Conservation (phyloP, 2,888 invertebrate species). For the Apantesis nais region DNA sequence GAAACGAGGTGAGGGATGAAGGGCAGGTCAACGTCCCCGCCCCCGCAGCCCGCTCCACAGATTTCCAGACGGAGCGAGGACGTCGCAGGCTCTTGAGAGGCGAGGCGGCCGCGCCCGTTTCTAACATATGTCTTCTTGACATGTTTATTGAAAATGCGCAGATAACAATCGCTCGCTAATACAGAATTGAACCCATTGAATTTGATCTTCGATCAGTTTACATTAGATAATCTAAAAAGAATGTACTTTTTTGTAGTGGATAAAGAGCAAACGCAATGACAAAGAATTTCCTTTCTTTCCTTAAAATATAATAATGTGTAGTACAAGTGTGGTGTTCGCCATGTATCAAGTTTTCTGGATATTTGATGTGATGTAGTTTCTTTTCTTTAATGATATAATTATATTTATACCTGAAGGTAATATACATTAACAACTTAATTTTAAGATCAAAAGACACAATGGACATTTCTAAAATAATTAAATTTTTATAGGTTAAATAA, state of each 20-base stretch:
- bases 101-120: slow-evolving; percentile 40
- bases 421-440: too few relatives aligned
- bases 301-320: background rate
- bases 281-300: background rate
- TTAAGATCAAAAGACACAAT: too few relatives aligned
- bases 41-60: slow-evolving; percentile 39
- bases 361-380: too few relatives aligned
- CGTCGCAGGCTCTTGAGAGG: slow-evolving; percentile 46
- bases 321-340: background rate
- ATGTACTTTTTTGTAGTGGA: background rate
- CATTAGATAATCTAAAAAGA: slow-evolving; percentile 5
- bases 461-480: too few relatives aligned
- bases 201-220: slow-evolving; percentile 39
- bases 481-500: too few relatives aligned
- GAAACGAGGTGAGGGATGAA: slow-evolving; percentile 58
- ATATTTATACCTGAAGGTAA: too few relatives aligned
- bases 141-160: slow-evolving; percentile 58
- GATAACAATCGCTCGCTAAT: slow-evolving; percentile 51
- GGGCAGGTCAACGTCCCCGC: slow-evolving; percentile 74
- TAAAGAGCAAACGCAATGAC: background rate
- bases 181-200: slow-evolving; percentile 48
- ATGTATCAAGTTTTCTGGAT: background rate
- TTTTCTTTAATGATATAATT: too few relatives aligned
- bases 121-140: slow-evolving; percentile 55
- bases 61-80: slow-evolving; percentile 50